Base-by-base conservation (phyloP, 2,113 vertebrate genomes). In the Perca fluviatilis region DNA sequence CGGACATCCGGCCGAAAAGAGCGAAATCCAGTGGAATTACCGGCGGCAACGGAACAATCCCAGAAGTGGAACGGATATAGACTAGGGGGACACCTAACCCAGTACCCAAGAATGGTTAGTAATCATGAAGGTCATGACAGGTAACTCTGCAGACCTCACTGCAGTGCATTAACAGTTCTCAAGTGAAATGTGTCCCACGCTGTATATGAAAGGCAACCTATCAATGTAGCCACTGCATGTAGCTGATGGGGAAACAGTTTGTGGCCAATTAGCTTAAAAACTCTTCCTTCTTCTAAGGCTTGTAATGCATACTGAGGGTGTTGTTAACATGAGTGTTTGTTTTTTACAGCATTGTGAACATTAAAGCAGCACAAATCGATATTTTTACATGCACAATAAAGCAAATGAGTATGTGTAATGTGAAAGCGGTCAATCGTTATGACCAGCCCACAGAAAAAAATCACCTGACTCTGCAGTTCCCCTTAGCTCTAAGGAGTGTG, bases 191-290 rank as follows among this genome's bases (percentile, higher is more conserved):
- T 54, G 62, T 25, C 19, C 33, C 9, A 14, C 9, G 6, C 46
- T 60, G 40, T 66, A 23, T 50, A 51, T 23, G 30, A 7, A 77
- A 27, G 19, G 12, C 69, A 79, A 21, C 15, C 33, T 61, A 2
- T 60, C 43, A 60, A 74, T 19, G 33, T 16, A 62, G 13, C 43
- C 18, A 21, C 70, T 43, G 40, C 10, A 46, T 63, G 36, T 18
- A 53, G 49, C 58, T 64, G 50, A 64, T 23, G 16, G 21, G 18
- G 43, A 64, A 27, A 14, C 40, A 19, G 27, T 27, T 13, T 60
- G 12, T 47, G 64, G n/a, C 61, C 58, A 58, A 51, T 51, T 43
- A 62, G 46, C 33, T 16, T 72, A 60, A 72, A 83, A 43, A 51
- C 11, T 57, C 21, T 25, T 70, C 13, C 9, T 10, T 11, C 12